Evolutionary conservation across 1,140 invertebrate genomes (phyloP).

Genomic region (Drosophila littoralis): DNA sequence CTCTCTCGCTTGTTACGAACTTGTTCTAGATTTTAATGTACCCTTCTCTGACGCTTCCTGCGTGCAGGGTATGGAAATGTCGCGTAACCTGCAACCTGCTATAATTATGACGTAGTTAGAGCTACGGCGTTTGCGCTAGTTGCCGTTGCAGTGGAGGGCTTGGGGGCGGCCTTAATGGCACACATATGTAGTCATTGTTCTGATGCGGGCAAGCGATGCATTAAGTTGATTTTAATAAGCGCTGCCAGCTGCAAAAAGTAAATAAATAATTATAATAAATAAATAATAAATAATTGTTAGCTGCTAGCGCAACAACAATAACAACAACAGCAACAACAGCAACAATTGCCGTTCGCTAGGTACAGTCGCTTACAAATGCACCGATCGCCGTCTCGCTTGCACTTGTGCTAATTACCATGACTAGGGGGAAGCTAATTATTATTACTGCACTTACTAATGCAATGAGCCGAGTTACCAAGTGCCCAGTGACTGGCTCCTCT

Average conservation of each 20-base stretch:
- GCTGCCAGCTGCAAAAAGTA: conserved; percentile 48
- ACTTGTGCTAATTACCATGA: conserved; percentile 29
- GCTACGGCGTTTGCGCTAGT: too few relatives aligned
- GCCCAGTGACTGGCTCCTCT: not conserved
- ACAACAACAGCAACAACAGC: conserved; percentile 10
- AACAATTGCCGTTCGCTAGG: conserved; percentile 11
- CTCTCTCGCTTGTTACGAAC: too few relatives aligned
- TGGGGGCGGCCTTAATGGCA: conserved; percentile 29
- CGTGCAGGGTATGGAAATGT: conserved; percentile 42
- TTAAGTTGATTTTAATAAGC: conserved; percentile 78
- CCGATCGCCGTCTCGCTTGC: conserved; percentile 22
- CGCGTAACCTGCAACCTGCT: conserved; percentile 42
- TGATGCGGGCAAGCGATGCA: conserved; percentile 26
- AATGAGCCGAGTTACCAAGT: conserved; percentile 16
- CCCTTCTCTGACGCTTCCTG: not conserved
- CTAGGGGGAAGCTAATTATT: conserved; percentile 22
- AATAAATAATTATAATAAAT: conserved; percentile 83
- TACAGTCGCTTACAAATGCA: conserved; percentile 28
- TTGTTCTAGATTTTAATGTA: not conserved
- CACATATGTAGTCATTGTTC: conserved; percentile 53
- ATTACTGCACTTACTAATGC: conserved; percentile 21
- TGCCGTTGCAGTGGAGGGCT: too few relatives aligned
- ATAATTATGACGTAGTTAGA: conserved; percentile 46
- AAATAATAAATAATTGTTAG: conserved; percentile 65
- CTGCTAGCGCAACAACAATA: conserved; percentile 26